Conservation (phyloP, 2,888 invertebrate genomes). For the Sclerodermus sp. region DNA sequence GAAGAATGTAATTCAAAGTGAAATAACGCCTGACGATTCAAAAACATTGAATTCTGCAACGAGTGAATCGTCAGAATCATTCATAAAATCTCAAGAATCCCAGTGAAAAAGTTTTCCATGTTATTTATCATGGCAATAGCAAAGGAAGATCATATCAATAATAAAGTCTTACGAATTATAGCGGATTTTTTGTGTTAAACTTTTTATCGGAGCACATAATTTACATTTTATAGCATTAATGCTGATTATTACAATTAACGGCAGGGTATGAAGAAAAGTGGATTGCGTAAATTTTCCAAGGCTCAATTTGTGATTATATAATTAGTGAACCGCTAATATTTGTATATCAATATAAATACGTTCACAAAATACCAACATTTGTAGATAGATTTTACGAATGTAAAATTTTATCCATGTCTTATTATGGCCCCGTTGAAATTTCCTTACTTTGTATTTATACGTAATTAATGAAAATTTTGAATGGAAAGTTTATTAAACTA, state of each 20-base stretch:
- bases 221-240: slow-evolving; percentile 29
- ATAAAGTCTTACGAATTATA: slow-evolving; percentile 42
- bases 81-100: slow-evolving; percentile 20
- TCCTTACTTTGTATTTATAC: slow-evolving; percentile 34
- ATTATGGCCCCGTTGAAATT: slow-evolving; percentile 29
- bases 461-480: slow-evolving; percentile 19
- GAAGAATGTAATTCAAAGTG: slow-evolving; percentile 25
- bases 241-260: slow-evolving; percentile 20
- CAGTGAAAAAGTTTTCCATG: slow-evolving; percentile 28
- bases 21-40: slow-evolving; percentile 24
- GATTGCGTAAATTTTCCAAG: slow-evolving; percentile 25
- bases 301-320: slow-evolving; percentile 37
- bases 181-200: slow-evolving; percentile 37
- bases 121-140: slow-evolving; percentile 40
- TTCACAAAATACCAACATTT: slow-evolving; percentile 19
- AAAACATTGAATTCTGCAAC: slow-evolving; percentile 17
- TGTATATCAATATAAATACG: slow-evolving; percentile 15
- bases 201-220: slow-evolving; percentile 34
- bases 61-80: slow-evolving; percentile 18
- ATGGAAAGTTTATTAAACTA: slow-evolving; percentile 9
- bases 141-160: slow-evolving; percentile 47
- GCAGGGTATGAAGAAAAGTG: slow-evolving; percentile 31
- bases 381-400: slow-evolving; percentile 15
- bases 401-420: slow-evolving; percentile 22
- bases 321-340: slow-evolving; percentile 35